Percentiles rank a stretch among this genome's conserved stretches.
phyloP scores from a whole-genome alignment of 2,797 vertebrate species.

The Selene dorsalis region DNA sequence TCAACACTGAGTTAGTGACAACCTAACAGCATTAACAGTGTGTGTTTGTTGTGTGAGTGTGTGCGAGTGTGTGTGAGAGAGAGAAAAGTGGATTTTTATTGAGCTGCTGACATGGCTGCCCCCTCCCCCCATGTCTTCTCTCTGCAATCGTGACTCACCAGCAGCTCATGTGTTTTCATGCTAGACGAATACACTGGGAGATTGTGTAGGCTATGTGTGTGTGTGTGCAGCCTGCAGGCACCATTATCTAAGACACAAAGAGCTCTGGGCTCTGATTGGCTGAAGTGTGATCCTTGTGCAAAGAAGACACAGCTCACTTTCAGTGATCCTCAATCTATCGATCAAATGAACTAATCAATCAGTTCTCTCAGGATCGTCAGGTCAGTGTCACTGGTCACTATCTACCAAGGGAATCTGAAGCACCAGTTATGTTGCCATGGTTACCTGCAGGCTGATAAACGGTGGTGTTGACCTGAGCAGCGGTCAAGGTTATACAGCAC shows the following conservation, averaged over 20 bases:
- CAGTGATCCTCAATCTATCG: background rate
- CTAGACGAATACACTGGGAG: conserved; percentile 7
- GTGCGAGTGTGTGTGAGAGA: background rate
- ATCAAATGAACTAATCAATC: background rate
- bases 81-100: conserved; percentile 21
- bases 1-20: conserved; percentile 55
- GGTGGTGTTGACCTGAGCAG: no score
- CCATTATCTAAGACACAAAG: background rate
- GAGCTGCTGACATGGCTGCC: background rate
- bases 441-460: background rate
- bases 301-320: background rate
- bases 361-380: background rate
- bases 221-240: background rate
- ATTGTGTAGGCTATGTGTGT: background rate
- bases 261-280: background rate
- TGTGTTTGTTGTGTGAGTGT: conserved; percentile 16
- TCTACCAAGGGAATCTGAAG: no score
- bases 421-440: background rate
- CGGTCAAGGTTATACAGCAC: no score
- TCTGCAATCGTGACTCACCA: conserved; percentile 35
- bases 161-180: conserved; percentile 7
- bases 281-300: background rate
- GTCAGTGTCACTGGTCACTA: background rate
- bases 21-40: conserved; percentile 59
- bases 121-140: background rate